Conservation (phyloP, 1,140 invertebrate genomes). For the Aphelinus atriplicis region DNA sequence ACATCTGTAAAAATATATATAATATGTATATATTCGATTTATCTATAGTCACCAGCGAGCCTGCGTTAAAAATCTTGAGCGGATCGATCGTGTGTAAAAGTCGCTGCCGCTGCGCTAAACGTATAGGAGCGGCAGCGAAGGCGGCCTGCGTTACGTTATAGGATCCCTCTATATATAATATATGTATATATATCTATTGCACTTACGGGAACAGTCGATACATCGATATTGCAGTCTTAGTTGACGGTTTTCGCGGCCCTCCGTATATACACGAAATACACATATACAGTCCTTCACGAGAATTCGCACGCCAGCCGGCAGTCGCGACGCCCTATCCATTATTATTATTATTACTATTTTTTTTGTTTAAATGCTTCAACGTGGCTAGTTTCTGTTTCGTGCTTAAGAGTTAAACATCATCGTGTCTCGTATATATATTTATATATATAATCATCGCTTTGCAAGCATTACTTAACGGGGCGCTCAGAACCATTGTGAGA, state of each 20-base stretch:
- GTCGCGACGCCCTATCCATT: slow-evolving; percentile 5
- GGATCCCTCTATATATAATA: too few species aligned
- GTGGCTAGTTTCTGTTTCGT: slow-evolving; percentile 32
- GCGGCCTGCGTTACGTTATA: slow-evolving; percentile 15
- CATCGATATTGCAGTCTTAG: slow-evolving; percentile 41
- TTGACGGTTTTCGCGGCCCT: slow-evolving; percentile 17
- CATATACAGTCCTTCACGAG: slow-evolving; percentile 30
- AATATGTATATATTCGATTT: slow-evolving; percentile 21
- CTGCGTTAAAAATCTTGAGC: slow-evolving; percentile 31
- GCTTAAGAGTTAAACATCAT: slow-evolving; percentile 23
- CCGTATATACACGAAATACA: background rate
- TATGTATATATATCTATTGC: slow-evolving; percentile 27
- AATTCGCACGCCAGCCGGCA: slow-evolving; percentile 19
- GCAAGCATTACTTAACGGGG: too few species aligned
- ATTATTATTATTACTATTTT: slow-evolving; percentile 17
- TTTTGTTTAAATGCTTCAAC: slow-evolving; percentile 16
- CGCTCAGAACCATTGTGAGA: too few species aligned
- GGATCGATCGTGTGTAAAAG: slow-evolving; percentile 24
- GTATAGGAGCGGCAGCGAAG: background rate
- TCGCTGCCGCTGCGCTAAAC: background rate
- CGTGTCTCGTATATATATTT: too few species aligned
- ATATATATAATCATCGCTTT: too few species aligned
- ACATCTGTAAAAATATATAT: slow-evolving; percentile 21
- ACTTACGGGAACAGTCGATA: slow-evolving; percentile 38
- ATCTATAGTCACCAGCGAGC: slow-evolving; percentile 25